Percentiles rank a stretch among this genome's conserved stretches.
Evolutionary conservation across 2,797 vertebrate genomes (phyloP).

Genomic region (Malacoraja senta): DNA sequence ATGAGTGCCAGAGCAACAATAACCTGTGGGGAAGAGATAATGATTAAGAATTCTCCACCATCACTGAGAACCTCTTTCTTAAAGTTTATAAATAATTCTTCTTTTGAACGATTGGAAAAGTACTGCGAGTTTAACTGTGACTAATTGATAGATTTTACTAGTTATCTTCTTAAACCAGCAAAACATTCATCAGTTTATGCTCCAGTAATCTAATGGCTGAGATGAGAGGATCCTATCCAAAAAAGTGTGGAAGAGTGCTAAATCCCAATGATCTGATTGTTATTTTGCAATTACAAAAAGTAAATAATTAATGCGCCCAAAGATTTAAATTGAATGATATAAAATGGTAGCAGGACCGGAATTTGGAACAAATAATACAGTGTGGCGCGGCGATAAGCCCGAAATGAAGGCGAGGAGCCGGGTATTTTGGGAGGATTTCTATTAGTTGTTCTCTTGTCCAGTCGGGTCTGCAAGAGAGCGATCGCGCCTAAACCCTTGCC

Average conservation of each 20-base stretch:
- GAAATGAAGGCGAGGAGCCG: too few relatives aligned
- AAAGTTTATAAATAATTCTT: neutral
- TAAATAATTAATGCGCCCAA: neutral
- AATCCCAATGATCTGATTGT: neutral
- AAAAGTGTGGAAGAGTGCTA: neutral
- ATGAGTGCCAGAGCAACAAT: neutral
- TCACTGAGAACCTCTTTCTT: neutral
- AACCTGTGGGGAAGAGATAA: neutral
- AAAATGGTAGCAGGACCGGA: neutral
- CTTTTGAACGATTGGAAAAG: neutral
- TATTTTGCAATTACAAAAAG: neutral
- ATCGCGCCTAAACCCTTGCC: too few relatives aligned
- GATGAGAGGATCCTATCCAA: neutral
- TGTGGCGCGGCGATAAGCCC: too few relatives aligned
- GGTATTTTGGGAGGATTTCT: too few relatives aligned
- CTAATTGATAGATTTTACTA: neutral
- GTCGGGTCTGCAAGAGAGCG: too few relatives aligned
- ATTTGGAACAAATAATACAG: neutral
- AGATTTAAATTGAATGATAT: neutral
- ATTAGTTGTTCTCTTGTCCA: too few relatives aligned
- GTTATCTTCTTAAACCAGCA: neutral
- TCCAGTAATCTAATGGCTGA: neutral
- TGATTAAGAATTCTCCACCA: neutral
- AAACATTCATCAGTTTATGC: neutral
- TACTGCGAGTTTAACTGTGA: neutral